Conservation (phyloP, 2,113 vertebrate genomes). For the Hucho hucho region DNA sequence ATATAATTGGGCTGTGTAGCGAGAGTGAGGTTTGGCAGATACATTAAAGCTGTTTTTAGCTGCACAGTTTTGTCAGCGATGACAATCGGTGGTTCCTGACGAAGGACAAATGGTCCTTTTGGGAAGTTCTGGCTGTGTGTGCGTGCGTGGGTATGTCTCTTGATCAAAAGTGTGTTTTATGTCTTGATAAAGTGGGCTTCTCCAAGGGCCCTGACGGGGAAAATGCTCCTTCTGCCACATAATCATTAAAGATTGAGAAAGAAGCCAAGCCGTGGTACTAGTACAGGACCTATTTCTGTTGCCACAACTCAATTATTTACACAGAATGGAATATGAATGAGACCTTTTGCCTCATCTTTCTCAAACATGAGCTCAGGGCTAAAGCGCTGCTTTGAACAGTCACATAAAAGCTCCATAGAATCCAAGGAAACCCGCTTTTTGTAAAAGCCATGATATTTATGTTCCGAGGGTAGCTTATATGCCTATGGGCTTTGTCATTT, state of each 20-base stretch:
- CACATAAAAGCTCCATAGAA: slow-evolving; percentile 8
- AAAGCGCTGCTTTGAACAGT: not conserved
- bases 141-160: not conserved
- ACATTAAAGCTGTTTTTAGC: slow-evolving; percentile 52
- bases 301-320: slow-evolving; percentile 68
- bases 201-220: slow-evolving; percentile 20
- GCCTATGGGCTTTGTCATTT: not conserved
- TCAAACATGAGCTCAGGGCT: slow-evolving; percentile 28
- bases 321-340: slow-evolving; percentile 51
- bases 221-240: slow-evolving; percentile 34
- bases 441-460: not conserved
- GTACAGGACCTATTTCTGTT: slow-evolving; percentile 57
- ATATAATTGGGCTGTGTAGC: slow-evolving; percentile 29
- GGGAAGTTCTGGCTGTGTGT: slow-evolving; percentile 5
- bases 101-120: slow-evolving; percentile 3
- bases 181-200: slow-evolving; percentile 39
- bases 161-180: slow-evolving; percentile 16
- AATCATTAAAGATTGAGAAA: slow-evolving; percentile 66
- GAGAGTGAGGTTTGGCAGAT: slow-evolving; percentile 50
- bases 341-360: slow-evolving; percentile 30
- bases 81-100: slow-evolving; percentile 22
- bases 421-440: not conserved
- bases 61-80: slow-evolving; percentile 44
- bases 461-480: not conserved
- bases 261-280: slow-evolving; percentile 32